Evolutionary conservation across 2,797 vertebrate species (phyloP), one percentile per base, ranked within the genome.

Genomic region (Poecilia picta): DNA sequence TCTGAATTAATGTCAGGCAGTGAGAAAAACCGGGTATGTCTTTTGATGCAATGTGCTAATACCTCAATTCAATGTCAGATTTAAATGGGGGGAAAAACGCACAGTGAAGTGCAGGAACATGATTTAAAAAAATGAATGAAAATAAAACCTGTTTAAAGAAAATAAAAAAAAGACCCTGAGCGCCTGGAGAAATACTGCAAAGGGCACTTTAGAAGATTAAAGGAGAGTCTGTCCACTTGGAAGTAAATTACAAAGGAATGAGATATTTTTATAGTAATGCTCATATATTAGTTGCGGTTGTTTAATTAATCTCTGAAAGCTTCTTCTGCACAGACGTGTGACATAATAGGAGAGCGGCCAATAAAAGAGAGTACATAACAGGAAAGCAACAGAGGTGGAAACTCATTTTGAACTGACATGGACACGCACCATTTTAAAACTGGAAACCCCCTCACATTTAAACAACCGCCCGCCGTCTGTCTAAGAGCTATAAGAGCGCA

Each of bases 291-390:
- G 51, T 71, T 72, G 16, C 25, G 71, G 2, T 76, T 70, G 15
- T 62, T 74, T 55, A 33, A 5, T 47, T 8, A 72, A 33, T 62
- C 36, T 77, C 18, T 74, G 41, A 74, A 66, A 7, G 51, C 68
- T 51, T 64, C 51, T 72, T 73, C 55, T 59, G 78, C 74, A 59
- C 81, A 81, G 81, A 85, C 84, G 71, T 57, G 79, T 64, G 85
- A 70, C 59, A 39, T 78, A 83, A 89, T 2, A 66, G 72, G 31
- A 45, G 62, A 36, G 62, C 0, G 5, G 33, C 33, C 62, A 36
- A 64, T 64, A 20, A 64, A 62, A 33, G 7, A 28, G 13, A 10
- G 15, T 64, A 10, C 8, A 0, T 10, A 64, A 90, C 3, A 66
- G 73, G 33, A 45, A 73, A 77, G 15, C 68, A 77, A 80, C 43